These are phyloP conservation scores for Phalanger gymnotis DNA, from an alignment of 2,797 vertebrate species.

Conservation along the genomic window DNA sequence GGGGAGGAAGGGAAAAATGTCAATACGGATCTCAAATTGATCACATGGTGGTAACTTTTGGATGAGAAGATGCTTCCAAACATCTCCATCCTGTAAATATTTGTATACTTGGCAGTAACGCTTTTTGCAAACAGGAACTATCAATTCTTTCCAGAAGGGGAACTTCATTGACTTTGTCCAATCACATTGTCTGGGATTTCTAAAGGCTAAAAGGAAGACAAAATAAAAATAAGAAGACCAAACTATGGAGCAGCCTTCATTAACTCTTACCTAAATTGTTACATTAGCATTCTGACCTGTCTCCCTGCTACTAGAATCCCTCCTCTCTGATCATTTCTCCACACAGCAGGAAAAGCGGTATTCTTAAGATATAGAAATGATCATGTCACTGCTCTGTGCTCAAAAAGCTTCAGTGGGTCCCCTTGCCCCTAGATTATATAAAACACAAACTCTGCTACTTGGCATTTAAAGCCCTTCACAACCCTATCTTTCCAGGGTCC, in stretches of 20 bases:
- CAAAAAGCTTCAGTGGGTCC: neutral
- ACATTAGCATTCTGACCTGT: neutral
- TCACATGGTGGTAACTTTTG: neutral
- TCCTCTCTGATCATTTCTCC: neutral
- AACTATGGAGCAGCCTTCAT: neutral
- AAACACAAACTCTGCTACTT: neutral
- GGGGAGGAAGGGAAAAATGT: constrained; percentile 37
- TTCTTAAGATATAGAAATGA: neutral
- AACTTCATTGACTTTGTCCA: constrained; percentile 19
- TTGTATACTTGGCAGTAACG: constrained; percentile 45
- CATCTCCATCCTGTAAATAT: constrained; percentile 23
- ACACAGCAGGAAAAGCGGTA: neutral
- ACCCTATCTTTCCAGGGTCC: neutral
- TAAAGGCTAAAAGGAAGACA: constrained; percentile 50
- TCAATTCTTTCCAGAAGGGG: constrained; percentile 42
- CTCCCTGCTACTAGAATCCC: neutral
- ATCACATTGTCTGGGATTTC: constrained; percentile 43
- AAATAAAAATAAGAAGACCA: constrained; percentile 37
- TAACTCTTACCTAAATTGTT: neutral
- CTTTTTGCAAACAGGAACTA: constrained; percentile 26
- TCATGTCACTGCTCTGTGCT: neutral
- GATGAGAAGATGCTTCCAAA: neutral
- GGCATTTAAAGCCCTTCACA: neutral
- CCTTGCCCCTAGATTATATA: neutral
- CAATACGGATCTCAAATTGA: neutral